phyloP scores from a whole-genome alignment of 2,797 vertebrate genomes.

The Rhadinocentrus ornatus region DNA sequence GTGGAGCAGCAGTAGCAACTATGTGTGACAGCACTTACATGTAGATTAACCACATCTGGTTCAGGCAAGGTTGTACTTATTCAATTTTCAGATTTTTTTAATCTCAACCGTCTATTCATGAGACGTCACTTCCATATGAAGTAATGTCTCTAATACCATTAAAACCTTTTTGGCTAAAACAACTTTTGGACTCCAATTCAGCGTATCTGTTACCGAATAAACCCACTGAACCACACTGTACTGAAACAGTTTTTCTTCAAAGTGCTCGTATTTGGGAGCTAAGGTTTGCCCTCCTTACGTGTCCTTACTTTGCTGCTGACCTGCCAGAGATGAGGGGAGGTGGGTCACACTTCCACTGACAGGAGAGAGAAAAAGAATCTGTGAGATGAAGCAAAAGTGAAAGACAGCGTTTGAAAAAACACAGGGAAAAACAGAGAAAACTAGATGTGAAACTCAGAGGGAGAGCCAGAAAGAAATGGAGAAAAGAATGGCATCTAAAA shows the following conservation, averaged over 20 bases:
- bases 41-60: slow-evolving; percentile 22
- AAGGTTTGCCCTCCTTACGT: slow-evolving; percentile 58
- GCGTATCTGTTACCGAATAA: slow-evolving; percentile 69
- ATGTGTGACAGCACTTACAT: slow-evolving; percentile 31
- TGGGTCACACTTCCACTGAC: slow-evolving; percentile 57
- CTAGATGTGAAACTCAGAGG: neutral
- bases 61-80: slow-evolving; percentile 36
- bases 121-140: slow-evolving; percentile 70
- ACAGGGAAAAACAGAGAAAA: neutral
- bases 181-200: slow-evolving; percentile 54
- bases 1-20: slow-evolving; percentile 1
- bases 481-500: neutral
- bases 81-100: slow-evolving; percentile 66
- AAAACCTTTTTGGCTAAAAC: slow-evolving; percentile 61
- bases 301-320: slow-evolving; percentile 70
- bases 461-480: slow-evolving; percentile 9
- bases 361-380: slow-evolving; percentile 2
- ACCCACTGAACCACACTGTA: slow-evolving; percentile 68
- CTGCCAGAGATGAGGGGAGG: slow-evolving; percentile 35
- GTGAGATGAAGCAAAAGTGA: neutral
- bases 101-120: slow-evolving; percentile 42
- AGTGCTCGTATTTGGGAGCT: slow-evolving; percentile 64
- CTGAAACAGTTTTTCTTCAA: slow-evolving; percentile 60
- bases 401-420: neutral
- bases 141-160: slow-evolving; percentile 75